Evolutionary conservation across 2,888 invertebrate genomes (phyloP).

Genomic region (Dicroscelio sp.): DNA sequence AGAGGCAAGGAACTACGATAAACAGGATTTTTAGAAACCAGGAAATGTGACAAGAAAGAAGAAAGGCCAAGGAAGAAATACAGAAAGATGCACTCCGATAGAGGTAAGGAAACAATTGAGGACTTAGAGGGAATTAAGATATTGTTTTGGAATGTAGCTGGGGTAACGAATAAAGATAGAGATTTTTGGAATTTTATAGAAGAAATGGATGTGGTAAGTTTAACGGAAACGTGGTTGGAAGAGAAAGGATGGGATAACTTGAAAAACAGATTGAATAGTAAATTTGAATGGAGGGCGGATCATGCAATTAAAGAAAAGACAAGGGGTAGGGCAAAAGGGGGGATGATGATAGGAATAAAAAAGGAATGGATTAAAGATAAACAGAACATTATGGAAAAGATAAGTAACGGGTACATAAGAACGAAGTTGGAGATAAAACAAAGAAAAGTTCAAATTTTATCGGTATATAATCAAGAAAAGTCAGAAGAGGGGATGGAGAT

Average conservation of each 20-base stretch:
- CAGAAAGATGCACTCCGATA: too few species aligned
- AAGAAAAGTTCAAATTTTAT: too few species aligned
- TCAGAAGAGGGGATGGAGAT: constrained; percentile 1
- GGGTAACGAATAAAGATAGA: constrained; percentile 71
- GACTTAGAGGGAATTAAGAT: too few species aligned
- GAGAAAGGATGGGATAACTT: constrained; percentile 66
- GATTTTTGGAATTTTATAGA: constrained; percentile 61
- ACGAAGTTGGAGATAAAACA: too few species aligned
- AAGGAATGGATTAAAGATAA: constrained; percentile 12
- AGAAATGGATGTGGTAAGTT: neutral
- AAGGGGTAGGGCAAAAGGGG: too few species aligned
- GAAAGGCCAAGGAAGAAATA: too few species aligned
- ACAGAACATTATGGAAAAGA: neutral
- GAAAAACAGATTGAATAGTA: constrained; percentile 32
- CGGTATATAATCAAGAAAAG: constrained; percentile 32
- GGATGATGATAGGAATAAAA: constrained; percentile 12
- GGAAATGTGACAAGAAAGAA: too few species aligned
- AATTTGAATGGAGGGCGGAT: constrained; percentile 58
- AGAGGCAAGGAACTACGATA: too few species aligned
- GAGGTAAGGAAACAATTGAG: too few species aligned
- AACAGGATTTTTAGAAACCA: too few species aligned
- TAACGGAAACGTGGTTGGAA: constrained; percentile 40
- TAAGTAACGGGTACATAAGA: neutral
- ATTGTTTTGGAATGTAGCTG: constrained; percentile 80
- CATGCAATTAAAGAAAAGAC: constrained; percentile 21